Conservation (phyloP, 2,113 vertebrate species). For the Tinamus guttatus region DNA sequence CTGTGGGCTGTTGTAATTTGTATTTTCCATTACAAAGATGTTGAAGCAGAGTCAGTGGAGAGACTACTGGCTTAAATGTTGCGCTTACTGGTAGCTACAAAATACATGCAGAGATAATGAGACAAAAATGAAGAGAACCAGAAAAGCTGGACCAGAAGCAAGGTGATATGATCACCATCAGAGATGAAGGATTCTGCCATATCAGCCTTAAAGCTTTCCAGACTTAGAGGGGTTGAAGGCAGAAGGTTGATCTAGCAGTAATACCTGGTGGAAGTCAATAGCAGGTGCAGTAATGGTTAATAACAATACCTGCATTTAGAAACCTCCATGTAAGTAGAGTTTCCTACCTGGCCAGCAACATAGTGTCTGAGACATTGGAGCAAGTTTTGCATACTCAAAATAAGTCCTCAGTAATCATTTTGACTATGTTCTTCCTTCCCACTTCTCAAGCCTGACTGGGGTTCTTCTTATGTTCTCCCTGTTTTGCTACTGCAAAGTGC, state of each 20-base stretch:
- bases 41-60: not conserved
- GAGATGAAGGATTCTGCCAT: not conserved
- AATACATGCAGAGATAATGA: not conserved
- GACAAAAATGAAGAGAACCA: not conserved
- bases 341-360: not conserved
- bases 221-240: not conserved
- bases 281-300: not conserved
- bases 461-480: not conserved
- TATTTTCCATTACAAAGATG: not conserved
- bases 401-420: not conserved
- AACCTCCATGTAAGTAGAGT: not conserved
- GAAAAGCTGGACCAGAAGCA: not conserved
- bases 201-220: not conserved
- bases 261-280: not conserved
- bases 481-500: not conserved
- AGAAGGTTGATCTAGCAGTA: not conserved
- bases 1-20: not conserved
- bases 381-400: not conserved
- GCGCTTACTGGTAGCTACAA: not conserved
- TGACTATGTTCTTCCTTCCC: not conserved
- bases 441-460: not conserved
- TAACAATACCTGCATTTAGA: not conserved
- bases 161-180: accelerated
- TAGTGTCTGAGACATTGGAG: not conserved
- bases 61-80: not conserved